These are phyloP conservation scores for Sthenelais limicola DNA, from an alignment of 2,888 invertebrate species.

Conservation along the genomic window DNA sequence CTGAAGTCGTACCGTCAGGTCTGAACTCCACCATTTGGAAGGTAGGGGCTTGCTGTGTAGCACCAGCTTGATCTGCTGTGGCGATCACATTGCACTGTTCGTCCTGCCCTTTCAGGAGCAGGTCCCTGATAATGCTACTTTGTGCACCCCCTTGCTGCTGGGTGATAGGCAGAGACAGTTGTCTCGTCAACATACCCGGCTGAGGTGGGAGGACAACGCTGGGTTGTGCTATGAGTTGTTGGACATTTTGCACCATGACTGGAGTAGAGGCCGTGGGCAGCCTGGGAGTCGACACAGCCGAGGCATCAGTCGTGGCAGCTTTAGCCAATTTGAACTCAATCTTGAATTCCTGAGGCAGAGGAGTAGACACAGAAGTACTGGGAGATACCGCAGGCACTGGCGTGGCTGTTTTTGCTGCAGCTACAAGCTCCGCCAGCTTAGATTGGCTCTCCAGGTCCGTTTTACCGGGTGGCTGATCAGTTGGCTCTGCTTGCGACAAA, in stretches of 20 bases:
- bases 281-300: not conserved
- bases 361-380: not conserved
- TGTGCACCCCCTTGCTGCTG: slow-evolving; percentile 75
- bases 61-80: too few species aligned
- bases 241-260: not conserved
- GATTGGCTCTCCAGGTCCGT: not conserved
- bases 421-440: slow-evolving; percentile 26
- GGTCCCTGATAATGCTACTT: slow-evolving; percentile 80
- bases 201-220: slow-evolving; percentile 30
- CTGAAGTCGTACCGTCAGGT: slow-evolving; percentile 23
- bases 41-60: not conserved
- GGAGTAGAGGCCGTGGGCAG: not conserved
- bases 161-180: slow-evolving; percentile 6
- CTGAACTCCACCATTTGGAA: slow-evolving; percentile 31
- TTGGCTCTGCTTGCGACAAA: slow-evolving; percentile 41
- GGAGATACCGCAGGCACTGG: slow-evolving; percentile 1
- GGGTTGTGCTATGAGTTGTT: slow-evolving; percentile 36
- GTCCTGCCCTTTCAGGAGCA: slow-evolving; percentile 78
- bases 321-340: slow-evolving; percentile 58
- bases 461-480: slow-evolving; percentile 41
- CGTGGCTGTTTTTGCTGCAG: slow-evolving; percentile 17
- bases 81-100: slow-evolving; percentile 2
- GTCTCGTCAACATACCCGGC: slow-evolving; percentile 9
- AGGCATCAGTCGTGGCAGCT: slow-evolving; percentile 68
- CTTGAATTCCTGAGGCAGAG: slow-evolving; percentile 55